phyloP scores from a whole-genome alignment of 1,140 invertebrate genomes.

The Cydia fagiglandana region DNA sequence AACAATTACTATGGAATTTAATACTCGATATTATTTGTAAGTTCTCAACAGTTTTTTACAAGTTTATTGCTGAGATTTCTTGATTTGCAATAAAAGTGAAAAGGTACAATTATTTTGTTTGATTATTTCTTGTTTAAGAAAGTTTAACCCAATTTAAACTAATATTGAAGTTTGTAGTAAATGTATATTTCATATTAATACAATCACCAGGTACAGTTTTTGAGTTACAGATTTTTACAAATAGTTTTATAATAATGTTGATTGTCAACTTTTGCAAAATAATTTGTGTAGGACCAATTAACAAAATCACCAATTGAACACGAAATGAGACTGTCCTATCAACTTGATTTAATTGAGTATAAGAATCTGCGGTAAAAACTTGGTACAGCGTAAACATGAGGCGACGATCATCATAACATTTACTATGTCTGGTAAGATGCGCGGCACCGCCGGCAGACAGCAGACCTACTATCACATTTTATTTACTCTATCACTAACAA shows the following conservation, averaged over 20 bases:
- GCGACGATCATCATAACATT: constrained; percentile 17
- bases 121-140: background rate
- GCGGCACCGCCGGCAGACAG: constrained; percentile 38
- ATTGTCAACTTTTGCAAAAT: constrained; percentile 55
- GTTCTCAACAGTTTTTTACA: constrained; percentile 39
- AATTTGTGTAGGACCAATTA: constrained; percentile 41
- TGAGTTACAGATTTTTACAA: constrained; percentile 71
- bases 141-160: background rate
- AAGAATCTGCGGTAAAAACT: constrained; percentile 25
- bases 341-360: constrained; percentile 29
- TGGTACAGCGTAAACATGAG: constrained; percentile 19
- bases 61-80: constrained; percentile 39
- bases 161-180: constrained; percentile 75
- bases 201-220: constrained; percentile 77
- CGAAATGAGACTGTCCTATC: constrained; percentile 28
- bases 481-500: constrained; percentile 57
- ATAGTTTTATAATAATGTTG: constrained; percentile 50
- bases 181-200: constrained; percentile 76
- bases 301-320: constrained; percentile 31
- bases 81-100: constrained; percentile 70
- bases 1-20: constrained; percentile 13
- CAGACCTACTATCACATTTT: constrained; percentile 68
- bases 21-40: constrained; percentile 14
- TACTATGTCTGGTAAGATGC: constrained; percentile 14
- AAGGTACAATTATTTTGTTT: constrained; percentile 37